Evolutionary conservation across 2,113 vertebrate genomes (phyloP).

Genomic region (Protobothrops mucrosquamatus): DNA sequence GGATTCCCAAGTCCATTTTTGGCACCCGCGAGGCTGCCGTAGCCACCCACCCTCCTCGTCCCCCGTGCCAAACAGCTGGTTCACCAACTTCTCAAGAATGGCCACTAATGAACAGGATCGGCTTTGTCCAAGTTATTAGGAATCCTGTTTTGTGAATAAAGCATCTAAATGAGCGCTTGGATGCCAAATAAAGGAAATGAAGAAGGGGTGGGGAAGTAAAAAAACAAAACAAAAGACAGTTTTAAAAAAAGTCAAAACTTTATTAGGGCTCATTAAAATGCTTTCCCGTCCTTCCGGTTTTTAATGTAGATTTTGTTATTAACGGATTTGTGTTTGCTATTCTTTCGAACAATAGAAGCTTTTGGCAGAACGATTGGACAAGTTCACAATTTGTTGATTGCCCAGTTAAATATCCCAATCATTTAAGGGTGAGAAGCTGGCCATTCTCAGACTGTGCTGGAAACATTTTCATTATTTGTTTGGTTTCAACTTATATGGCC

Average conservation of each 20-base stretch:
- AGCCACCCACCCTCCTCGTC: no score
- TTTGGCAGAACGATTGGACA: neutral
- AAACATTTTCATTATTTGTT: neutral
- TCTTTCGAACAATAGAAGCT: neutral
- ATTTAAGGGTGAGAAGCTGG: neutral
- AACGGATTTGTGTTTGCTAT: neutral
- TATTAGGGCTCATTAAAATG: neutral
- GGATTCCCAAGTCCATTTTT: neutral
- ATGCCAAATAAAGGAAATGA: neutral
- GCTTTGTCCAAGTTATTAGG: neutral
- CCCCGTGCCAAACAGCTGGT: neutral
- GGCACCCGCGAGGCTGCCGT: neutral
- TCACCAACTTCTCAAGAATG: neutral
- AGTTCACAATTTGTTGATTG: neutral
- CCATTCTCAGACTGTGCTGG: neutral
- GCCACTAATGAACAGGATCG: neutral
- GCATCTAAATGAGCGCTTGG: neutral
- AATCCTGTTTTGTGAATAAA: neutral
- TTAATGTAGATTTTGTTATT: neutral
- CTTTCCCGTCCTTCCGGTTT: neutral
- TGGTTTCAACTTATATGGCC: neutral
- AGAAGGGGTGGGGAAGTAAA: neutral
- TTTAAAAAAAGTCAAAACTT: neutral
- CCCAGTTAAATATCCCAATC: neutral
- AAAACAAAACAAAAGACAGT: neutral